A percentile compares a stretch with the other conserved stretches of the same genome.
phyloP scores from a whole-genome alignment of 92 coral and sea anemone genomes.

The Epizoanthus scotinus region DNA sequence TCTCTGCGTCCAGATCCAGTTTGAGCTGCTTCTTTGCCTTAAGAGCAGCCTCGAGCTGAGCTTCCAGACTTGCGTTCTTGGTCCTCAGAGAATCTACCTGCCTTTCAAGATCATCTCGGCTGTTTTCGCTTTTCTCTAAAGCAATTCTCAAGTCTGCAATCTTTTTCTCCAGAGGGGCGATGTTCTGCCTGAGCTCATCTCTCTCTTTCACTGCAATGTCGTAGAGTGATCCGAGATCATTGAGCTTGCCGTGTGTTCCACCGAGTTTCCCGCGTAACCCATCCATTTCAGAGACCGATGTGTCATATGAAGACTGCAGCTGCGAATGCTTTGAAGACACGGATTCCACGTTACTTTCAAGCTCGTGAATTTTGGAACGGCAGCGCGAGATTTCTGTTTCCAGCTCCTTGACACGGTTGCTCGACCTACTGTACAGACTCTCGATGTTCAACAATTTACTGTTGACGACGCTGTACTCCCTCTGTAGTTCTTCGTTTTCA shows the following conservation, averaged over 20 bases:
- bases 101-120: constrained; percentile 89
- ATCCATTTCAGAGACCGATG: constrained; percentile 86
- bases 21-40: constrained; percentile 82
- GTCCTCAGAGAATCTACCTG: constrained; percentile 74
- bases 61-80: constrained; percentile 82
- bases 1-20: constrained; percentile 86
- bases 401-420: constrained; percentile 77
- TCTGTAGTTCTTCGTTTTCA: constrained; percentile 83
- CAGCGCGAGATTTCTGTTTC: constrained; percentile 79
- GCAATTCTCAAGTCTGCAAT: constrained; percentile 78
- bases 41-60: constrained; percentile 79
- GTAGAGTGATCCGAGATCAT: constrained; percentile 90
- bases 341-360: constrained; percentile 82
- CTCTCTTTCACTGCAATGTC: constrained; percentile 89
- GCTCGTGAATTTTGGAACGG: constrained; percentile 74
- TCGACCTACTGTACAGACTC: constrained; percentile 63
- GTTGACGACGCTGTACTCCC: constrained; percentile 72
- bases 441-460: constrained; percentile 84
- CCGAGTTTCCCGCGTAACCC: constrained; percentile 82
- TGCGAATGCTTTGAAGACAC: constrained; percentile 66
- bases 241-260: constrained; percentile 79
- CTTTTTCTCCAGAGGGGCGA: constrained; percentile 88
- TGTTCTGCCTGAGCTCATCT: constrained; percentile 83
- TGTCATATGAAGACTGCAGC: constrained; percentile 78
- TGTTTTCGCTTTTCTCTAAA: constrained; percentile 85